These are phyloP conservation scores for Heterocephalus glaber DNA, from an alignment of 2,113 vertebrate species.

Conservation along the genomic window DNA sequence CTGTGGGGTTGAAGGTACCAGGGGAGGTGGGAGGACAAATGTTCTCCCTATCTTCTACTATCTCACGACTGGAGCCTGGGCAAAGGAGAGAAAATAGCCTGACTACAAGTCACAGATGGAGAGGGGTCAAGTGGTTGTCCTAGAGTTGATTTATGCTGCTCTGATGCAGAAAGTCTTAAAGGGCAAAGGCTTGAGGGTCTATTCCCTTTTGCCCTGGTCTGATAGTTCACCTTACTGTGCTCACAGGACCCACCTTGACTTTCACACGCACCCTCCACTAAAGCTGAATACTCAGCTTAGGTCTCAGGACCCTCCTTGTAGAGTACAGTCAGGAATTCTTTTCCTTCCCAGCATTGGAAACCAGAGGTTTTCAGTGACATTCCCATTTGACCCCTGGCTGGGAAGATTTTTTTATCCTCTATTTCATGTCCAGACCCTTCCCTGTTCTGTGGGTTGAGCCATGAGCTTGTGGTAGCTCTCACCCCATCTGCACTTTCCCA, in stretches of 20 bases:
- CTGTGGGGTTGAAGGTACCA: not conserved
- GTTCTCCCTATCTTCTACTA: not conserved
- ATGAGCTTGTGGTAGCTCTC: not conserved
- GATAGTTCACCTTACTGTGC: not conserved
- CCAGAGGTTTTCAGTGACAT: not conserved
- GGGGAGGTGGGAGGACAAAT: not conserved
- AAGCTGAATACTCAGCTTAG: not conserved
- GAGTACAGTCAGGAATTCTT: not conserved
- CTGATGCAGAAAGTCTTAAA: not conserved
- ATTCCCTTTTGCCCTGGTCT: not conserved
- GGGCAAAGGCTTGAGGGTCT: not conserved
- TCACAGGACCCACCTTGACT: not conserved
- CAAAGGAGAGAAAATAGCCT: not conserved
- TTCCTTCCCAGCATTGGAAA: not conserved
- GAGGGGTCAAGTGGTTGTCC: not conserved
- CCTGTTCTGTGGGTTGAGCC: conserved; percentile 16
- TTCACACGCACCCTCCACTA: not conserved
- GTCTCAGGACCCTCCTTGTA: not conserved
- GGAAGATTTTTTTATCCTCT: not conserved
- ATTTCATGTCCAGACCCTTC: not conserved
- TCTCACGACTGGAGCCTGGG: not conserved
- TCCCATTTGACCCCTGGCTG: not conserved
- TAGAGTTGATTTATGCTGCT: not conserved
- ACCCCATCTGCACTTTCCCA: conserved; percentile 28
- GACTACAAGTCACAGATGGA: not conserved